A percentile compares a stretch with the other conserved stretches of the same genome.
These are phyloP conservation scores for Etia nguti DNA, from an alignment of 2,113 vertebrate genomes.

Conservation along the genomic window DNA sequence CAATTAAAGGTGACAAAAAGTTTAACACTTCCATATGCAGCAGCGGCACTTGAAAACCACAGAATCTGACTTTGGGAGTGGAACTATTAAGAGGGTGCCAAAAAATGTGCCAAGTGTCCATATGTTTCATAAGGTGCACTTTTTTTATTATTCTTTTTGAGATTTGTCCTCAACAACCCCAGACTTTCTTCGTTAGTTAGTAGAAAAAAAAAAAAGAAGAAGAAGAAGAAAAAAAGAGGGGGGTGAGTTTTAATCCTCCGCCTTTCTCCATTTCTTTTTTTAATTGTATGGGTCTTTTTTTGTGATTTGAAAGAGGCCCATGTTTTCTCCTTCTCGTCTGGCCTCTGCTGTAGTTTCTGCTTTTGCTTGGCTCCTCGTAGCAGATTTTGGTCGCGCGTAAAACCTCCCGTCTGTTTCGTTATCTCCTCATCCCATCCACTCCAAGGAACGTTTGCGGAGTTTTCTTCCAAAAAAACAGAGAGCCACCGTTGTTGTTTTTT, in stretches of 20 bases:
- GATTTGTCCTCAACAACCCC: slow-evolving; percentile 40
- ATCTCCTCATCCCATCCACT: slow-evolving; percentile 48
- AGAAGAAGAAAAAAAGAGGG: neutral
- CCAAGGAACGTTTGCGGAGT: slow-evolving; percentile 32
- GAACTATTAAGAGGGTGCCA: slow-evolving; percentile 50
- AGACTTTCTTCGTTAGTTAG: slow-evolving; percentile 29
- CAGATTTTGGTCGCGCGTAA: slow-evolving; percentile 35
- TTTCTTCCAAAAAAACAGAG: slow-evolving; percentile 22
- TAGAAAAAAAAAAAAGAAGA: neutral
- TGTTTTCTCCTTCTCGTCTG: slow-evolving; percentile 33
- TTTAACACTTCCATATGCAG: slow-evolving; percentile 71
- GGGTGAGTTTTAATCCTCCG: neutral
- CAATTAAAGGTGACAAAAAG: slow-evolving; percentile 78
- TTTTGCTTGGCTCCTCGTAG: slow-evolving; percentile 37
- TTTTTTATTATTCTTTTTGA: slow-evolving; percentile 20
- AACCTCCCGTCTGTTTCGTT: slow-evolving; percentile 58
- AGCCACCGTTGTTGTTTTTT: neutral
- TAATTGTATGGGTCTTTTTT: slow-evolving; percentile 23
- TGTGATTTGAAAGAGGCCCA: slow-evolving; percentile 9
- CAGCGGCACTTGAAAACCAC: slow-evolving; percentile 54
- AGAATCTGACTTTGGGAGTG: slow-evolving; percentile 56
- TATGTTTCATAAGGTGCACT: slow-evolving; percentile 58
- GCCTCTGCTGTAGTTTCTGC: slow-evolving; percentile 24
- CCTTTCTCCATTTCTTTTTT: neutral
- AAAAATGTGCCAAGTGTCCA: slow-evolving; percentile 61